These are phyloP conservation scores for Acyrthosiphon pisum DNA, from an alignment of 1,140 invertebrate species.

Conservation along the genomic window DNA sequence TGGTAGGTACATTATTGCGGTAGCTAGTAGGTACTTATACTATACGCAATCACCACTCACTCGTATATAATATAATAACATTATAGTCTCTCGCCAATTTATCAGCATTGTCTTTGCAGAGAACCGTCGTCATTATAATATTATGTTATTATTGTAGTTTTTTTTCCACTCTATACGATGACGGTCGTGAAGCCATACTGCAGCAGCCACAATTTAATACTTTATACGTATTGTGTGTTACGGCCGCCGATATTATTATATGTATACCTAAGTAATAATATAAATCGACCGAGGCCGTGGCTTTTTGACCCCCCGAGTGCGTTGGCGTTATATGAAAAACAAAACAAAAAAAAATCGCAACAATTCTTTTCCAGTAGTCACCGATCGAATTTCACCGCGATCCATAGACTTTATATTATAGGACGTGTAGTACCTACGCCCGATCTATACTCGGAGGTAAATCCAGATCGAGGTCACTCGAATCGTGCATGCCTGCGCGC, in stretches of 20 bases:
- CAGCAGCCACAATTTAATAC: background rate
- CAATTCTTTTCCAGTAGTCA: background rate
- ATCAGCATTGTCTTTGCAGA: background rate
- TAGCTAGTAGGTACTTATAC: background rate
- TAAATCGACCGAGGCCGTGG: slow-evolving; percentile 32
- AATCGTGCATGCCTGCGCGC: background rate
- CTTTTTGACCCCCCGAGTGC: slow-evolving; percentile 28
- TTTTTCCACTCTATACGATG: background rate
- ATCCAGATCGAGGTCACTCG: slow-evolving; percentile 54
- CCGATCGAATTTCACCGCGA: slow-evolving; percentile 42
- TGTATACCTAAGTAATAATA: background rate
- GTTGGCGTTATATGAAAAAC: slow-evolving; percentile 23
- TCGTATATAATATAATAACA: background rate
- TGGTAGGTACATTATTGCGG: background rate
- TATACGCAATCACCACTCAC: background rate
- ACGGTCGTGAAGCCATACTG: background rate
- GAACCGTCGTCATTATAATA: background rate
- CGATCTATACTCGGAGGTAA: slow-evolving; percentile 36
- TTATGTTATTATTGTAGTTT: background rate
- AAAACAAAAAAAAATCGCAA: background rate
- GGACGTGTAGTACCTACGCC: background rate
- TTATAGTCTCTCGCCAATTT: background rate
- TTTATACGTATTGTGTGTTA: background rate
- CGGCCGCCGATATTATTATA: background rate
- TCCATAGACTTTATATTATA: background rate